A percentile compares a stretch with the other conserved stretches of the same genome.
phyloP scores from a whole-genome alignment of 2,113 vertebrate species.

The Pachyramphus minor region DNA sequence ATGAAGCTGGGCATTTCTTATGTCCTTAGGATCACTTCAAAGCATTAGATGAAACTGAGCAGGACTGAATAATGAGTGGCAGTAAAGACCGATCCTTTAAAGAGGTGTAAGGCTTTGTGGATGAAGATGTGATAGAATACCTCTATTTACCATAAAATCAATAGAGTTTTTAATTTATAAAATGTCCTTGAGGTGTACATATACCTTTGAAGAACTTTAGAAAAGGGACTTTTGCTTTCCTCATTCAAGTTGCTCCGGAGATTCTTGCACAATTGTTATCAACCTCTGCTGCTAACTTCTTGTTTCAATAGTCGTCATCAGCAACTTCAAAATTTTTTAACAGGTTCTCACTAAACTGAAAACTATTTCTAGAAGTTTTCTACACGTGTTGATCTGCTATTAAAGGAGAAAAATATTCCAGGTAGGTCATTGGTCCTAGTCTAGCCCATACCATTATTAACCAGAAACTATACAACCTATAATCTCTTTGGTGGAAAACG shows the following conservation, averaged over 20 bases:
- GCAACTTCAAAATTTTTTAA: not conserved
- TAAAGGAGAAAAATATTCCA: not conserved
- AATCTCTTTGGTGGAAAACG: not conserved
- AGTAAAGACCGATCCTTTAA: not conserved
- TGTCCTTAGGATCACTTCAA: not conserved
- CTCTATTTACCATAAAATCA: not conserved
- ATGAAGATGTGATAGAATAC: not conserved
- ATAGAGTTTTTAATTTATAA: not conserved
- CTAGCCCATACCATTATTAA: not conserved
- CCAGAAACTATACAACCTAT: not conserved
- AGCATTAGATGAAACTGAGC: not conserved
- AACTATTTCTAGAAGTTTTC: not conserved
- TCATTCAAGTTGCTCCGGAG: not conserved
- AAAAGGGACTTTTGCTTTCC: not conserved
- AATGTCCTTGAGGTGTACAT: not conserved
- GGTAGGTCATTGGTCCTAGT: not conserved
- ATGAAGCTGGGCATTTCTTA: not conserved
- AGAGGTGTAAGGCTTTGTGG: not conserved
- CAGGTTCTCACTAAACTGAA: not conserved
- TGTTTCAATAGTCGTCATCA: not conserved
- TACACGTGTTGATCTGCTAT: not conserved
- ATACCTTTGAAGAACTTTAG: not conserved
- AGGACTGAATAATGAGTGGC: not conserved
- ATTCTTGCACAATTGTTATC: not conserved
- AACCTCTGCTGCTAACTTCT: not conserved